A percentile compares a stretch with the other conserved stretches of the same genome.
These are phyloP conservation scores for Helicoverpa zea DNA, from an alignment of 1,140 invertebrate genomes.

Conservation along the genomic window DNA sequence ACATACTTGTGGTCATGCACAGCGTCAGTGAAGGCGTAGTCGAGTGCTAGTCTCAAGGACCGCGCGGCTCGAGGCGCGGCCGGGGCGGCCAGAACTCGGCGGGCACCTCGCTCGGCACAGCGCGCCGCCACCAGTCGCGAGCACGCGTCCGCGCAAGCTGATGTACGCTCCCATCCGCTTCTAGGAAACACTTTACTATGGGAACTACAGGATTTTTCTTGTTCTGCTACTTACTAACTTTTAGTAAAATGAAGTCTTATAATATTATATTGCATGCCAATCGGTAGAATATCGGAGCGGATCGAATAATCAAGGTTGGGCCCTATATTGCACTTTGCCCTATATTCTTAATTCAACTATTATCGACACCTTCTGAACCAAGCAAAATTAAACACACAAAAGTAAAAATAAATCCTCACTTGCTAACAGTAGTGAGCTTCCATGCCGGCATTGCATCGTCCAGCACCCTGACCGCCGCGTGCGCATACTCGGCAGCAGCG, in stretches of 20 bases:
- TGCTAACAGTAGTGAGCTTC: constrained; percentile 76
- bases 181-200: constrained; percentile 50
- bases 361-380: no score
- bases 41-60: constrained; percentile 70
- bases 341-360: no score
- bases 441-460: constrained; percentile 76
- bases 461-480: constrained; percentile 63
- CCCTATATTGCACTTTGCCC: no score
- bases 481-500: constrained; percentile 74
- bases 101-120: constrained; percentile 73
- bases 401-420: constrained; percentile 59
- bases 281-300: no score
- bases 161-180: constrained; percentile 75
- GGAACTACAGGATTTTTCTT: no score
- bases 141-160: constrained; percentile 73
- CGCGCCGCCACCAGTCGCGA: constrained; percentile 70
- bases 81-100: constrained; percentile 70
- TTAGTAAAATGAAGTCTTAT: no score
- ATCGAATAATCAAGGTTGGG: no score
- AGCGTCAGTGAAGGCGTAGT: constrained; percentile 80
- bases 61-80: constrained; percentile 75
- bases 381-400: neutral
- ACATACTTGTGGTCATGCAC: constrained; percentile 77
- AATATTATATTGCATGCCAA: no score
- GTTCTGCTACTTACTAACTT: no score